A percentile compares a stretch with the other conserved stretches of the same genome.
Conservation (phyloP, 2,797 vertebrate genomes). For the Molossus molossus region DNA sequence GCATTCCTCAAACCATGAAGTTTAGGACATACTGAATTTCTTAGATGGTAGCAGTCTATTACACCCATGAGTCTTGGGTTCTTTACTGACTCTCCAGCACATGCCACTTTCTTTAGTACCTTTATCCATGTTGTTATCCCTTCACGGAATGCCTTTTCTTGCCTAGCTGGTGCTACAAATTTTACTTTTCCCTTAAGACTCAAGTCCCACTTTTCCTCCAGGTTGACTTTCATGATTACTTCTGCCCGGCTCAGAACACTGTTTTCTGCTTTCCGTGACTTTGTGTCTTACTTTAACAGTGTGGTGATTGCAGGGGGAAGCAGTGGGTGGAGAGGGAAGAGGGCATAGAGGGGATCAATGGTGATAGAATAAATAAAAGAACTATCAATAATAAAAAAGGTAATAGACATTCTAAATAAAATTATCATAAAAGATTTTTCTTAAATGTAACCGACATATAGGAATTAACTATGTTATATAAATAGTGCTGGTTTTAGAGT, state of each 20-base stretch:
- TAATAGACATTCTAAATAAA: not conserved
- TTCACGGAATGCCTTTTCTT: not conserved
- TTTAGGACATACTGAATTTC: not conserved
- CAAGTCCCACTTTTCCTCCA: constrained; percentile 27
- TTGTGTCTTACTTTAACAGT: constrained; percentile 34
- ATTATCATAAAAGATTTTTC: constrained; percentile 7
- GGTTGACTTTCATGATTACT: constrained; percentile 33
- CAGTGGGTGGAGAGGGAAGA: not conserved
- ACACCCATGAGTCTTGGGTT: not conserved
- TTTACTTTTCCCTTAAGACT: constrained; percentile 14
- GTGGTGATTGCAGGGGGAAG: not conserved
- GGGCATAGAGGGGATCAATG: not conserved
- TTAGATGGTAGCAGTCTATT: not conserved
- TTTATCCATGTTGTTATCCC: not conserved
- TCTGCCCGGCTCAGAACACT: not conserved
- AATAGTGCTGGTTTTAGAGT: constrained; percentile 49
- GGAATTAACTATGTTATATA: constrained; percentile 18
- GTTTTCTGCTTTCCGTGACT: constrained; percentile 18
- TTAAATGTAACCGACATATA: constrained; percentile 10
- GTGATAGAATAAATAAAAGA: not conserved
- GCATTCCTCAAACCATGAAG: constrained; percentile 7
- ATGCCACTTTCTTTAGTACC: constrained; percentile 28
- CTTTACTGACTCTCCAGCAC: constrained; percentile 65
- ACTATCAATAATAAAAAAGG: constrained; percentile 18
- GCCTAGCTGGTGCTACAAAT: not conserved